Evolutionary conservation across 35 echinoderm and acorn worm genomes (phyloP).

Genomic region (Strongylocentrotus purpuratus): DNA sequence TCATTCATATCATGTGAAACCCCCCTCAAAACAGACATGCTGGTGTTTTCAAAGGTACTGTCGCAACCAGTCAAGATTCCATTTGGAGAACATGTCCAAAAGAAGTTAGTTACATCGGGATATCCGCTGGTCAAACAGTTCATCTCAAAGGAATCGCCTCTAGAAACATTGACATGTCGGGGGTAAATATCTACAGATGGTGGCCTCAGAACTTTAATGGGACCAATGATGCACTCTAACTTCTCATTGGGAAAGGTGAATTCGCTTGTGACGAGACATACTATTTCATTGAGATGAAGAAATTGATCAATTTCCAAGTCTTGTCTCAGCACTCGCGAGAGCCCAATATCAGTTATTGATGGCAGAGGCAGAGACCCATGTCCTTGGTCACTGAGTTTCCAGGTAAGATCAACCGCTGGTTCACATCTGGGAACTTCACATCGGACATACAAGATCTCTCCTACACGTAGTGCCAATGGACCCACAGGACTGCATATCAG

Average conservation of each 20-base stretch:
- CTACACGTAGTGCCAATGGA: neutral
- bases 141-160: neutral
- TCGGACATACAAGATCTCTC: neutral
- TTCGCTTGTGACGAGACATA: neutral
- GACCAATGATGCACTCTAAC: neutral
- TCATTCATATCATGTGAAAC: neutral
- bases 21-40: neutral
- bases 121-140: neutral
- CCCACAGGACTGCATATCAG: neutral
- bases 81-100: neutral
- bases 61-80: neutral
- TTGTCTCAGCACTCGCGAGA: neutral
- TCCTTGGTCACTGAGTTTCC: neutral
- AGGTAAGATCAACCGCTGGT: neutral
- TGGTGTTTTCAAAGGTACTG: neutral
- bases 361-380: neutral
- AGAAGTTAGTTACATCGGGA: neutral
- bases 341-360: neutral
- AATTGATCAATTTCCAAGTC: neutral
- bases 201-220: neutral
- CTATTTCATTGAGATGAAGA: neutral
- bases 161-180: neutral
- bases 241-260: neutral
- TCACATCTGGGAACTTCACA: neutral
- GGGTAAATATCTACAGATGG: neutral